Evolutionary conservation across 2,888 invertebrate species (phyloP).

Genomic region (Euplagia quadripunctaria): DNA sequence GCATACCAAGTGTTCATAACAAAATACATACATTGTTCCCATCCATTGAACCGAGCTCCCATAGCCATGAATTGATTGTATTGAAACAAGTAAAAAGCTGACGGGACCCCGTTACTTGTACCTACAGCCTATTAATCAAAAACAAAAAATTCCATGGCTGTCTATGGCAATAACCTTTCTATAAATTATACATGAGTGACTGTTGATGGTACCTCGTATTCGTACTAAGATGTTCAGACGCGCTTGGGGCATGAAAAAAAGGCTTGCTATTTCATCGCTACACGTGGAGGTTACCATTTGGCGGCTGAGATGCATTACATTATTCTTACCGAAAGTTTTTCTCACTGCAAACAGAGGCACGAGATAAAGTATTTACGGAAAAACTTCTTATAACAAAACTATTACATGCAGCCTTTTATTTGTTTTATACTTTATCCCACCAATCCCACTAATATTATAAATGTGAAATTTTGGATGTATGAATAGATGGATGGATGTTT

Average conservation of each 20-base stretch:
- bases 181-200: slow-evolving; percentile 11
- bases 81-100: slow-evolving; percentile 34
- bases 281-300: no score
- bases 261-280: background rate
- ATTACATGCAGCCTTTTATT: no score
- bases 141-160: slow-evolving; percentile 16
- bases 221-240: background rate
- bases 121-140: slow-evolving; percentile 24
- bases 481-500: no score
- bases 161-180: slow-evolving; percentile 25
- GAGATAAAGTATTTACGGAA: no score
- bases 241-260: background rate
- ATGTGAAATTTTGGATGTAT: no score
- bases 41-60: slow-evolving; percentile 41
- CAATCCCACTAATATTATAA: no score
- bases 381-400: no score
- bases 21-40: slow-evolving; percentile 36
- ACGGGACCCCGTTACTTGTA: slow-evolving; percentile 26
- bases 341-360: no score
- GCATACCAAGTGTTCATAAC: slow-evolving; percentile 3
- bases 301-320: no score
- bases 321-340: no score
- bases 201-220: background rate
- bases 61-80: slow-evolving; percentile 45
- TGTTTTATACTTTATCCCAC: no score